Base-by-base conservation (phyloP, 2,113 vertebrate species). In the Tachysurus fulvidraco region DNA sequence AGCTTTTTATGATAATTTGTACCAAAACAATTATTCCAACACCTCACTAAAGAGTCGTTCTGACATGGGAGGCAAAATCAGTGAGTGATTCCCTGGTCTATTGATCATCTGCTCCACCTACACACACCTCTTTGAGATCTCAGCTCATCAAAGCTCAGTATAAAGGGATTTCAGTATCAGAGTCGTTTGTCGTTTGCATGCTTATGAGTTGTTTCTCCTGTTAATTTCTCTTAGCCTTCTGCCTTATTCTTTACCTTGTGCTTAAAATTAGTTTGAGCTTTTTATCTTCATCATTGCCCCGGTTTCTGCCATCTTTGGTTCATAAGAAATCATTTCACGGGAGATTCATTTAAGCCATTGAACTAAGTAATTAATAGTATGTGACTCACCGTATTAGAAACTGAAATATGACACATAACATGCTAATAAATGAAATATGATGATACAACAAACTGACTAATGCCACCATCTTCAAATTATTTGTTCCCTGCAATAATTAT, bases 141-240 rank as follows among this genome's bases (percentile, higher is more conserved):
- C 52, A 30, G 52, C 78, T 59, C 30, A 80, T 80, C 55, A 80
- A 57, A 80, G 52, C 14, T 79, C 73, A 76, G 23, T n/a, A 8
- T 52, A n/a, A n/a, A 77, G 50, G 14, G 50, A 80, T 59, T 59
- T 41, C 19, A 59, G 9, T 59, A 59, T 59, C 55, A 41, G 54
- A 36, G 78, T 21, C 19, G 8, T 4, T 7, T 57, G 8, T 59
- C 19, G 0, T 79, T 55, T 19, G 16, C n/a, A 7, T 79, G 76
- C 21, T 79, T 55, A 57, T 57, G 19, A 55, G 52, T n/a, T 59
- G 78, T 80, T 57, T 59, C 54, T 41, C 11, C 19, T 57, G 54
- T 59, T 59, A 21, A 59, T 41, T 59, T 41, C 17, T 36, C 30
- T 80, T 36, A 59, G 28, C 17, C 59, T 79, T 79, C 16, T 36